A percentile compares a stretch with the other conserved stretches of the same genome.
phyloP scores from a whole-genome alignment of 1,140 invertebrate genomes.

The Formica exsecta region DNA sequence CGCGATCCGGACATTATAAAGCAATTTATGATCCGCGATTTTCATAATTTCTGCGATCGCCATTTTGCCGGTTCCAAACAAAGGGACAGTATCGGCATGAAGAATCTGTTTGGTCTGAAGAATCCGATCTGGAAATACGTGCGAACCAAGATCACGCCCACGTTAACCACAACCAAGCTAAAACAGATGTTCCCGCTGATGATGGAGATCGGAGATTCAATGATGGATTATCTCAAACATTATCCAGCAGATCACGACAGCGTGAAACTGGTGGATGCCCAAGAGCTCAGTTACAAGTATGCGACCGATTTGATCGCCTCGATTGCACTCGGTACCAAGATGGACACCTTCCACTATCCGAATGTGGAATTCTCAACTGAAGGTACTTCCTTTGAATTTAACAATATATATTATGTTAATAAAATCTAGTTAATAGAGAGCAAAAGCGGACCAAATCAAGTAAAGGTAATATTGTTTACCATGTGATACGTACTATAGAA shows the following conservation, averaged over 20 bases:
- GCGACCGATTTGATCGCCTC: conserved; percentile 86
- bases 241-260: conserved; percentile 50
- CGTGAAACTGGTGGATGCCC: conserved; percentile 77
- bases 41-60: conserved; percentile 85
- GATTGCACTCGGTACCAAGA: conserved; percentile 86
- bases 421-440: background rate
- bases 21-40: conserved; percentile 84
- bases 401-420: background rate
- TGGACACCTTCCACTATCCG: conserved; percentile 82
- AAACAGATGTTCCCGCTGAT: conserved; percentile 86
- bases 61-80: conserved; percentile 69
- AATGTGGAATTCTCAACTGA: conserved; percentile 82
- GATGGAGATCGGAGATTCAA: conserved; percentile 79
- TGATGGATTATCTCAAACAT: conserved; percentile 75
- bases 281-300: conserved; percentile 85
- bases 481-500: background rate
- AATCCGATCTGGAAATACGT: conserved; percentile 79
- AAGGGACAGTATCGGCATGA: conserved; percentile 72
- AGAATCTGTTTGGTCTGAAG: conserved; percentile 74
- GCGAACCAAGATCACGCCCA: conserved; percentile 43
- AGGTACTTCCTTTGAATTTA: conserved; percentile 67
- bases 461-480: background rate
- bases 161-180: conserved; percentile 79
- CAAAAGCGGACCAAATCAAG: background rate
- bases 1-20: conserved; percentile 72